These are phyloP conservation scores for Laothoe populi DNA, from an alignment of 2,888 invertebrate species.

Conservation along the genomic window DNA sequence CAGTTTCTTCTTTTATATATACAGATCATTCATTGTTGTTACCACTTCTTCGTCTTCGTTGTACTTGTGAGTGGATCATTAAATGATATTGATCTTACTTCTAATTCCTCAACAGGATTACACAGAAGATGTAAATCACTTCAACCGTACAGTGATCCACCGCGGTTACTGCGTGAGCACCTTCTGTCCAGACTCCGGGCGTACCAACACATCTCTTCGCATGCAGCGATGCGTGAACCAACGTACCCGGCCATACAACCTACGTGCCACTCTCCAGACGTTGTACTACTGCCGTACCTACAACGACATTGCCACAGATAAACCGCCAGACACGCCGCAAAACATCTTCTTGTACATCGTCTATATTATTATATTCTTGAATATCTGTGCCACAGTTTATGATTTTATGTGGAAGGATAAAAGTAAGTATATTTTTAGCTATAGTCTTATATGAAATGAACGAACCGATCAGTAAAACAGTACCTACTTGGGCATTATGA, in stretches of 20 bases:
- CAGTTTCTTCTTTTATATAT: too few relatives aligned
- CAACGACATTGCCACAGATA: conserved; percentile 9
- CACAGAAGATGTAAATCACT: conserved; percentile 22
- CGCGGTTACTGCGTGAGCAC: conserved; percentile 36
- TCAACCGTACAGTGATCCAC: conserved; percentile 33
- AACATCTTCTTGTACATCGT: conserved; percentile 28
- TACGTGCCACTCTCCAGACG: conserved; percentile 24
- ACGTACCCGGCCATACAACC: background rate
- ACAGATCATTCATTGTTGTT: too few relatives aligned
- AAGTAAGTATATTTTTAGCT: too few relatives aligned
- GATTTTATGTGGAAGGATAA: conserved; percentile 18
- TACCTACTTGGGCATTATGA: too few relatives aligned
- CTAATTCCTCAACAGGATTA: conserved; percentile 28
- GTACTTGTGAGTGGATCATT: too few relatives aligned
- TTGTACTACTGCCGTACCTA: conserved; percentile 34
- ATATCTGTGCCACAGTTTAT: conserved; percentile 15
- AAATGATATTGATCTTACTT: too few relatives aligned
- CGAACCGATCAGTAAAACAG: background rate
- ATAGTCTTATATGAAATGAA: too few relatives aligned
- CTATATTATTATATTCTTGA: conserved; percentile 26
- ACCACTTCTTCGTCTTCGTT: too few relatives aligned
- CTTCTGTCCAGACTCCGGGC: conserved; percentile 22
- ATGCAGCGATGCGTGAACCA: conserved; percentile 28
- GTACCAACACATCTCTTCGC: conserved; percentile 24
- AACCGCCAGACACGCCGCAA: conserved; percentile 10